Evolutionary conservation across 1,140 invertebrate species (phyloP).

Genomic region (Drosophila ercepeae): DNA sequence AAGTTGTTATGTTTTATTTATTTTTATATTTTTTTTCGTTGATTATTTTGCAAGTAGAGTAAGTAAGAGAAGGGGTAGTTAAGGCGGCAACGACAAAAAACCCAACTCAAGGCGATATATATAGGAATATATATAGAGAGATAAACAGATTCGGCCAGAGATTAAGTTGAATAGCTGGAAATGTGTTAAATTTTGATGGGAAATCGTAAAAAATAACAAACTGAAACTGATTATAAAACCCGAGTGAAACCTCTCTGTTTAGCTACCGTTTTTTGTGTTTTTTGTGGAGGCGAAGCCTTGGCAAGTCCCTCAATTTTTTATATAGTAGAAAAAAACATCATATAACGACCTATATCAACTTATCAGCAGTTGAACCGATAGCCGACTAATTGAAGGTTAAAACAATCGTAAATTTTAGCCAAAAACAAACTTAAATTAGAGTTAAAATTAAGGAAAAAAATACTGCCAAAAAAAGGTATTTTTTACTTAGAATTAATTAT

Average conservation of each 20-base stretch:
- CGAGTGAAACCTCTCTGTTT: neutral
- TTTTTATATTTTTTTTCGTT: neutral
- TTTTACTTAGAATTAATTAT: neutral
- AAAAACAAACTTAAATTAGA: neutral
- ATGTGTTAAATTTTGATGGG: constrained; percentile 18
- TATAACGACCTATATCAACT: constrained; percentile 48
- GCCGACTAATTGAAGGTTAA: constrained; percentile 22
- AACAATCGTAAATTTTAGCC: no score
- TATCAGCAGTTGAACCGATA: constrained; percentile 34
- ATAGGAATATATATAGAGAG: constrained; percentile 2
- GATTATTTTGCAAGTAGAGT: constrained; percentile 6
- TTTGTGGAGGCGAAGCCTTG: constrained; percentile 11
- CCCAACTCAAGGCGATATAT: constrained; percentile 42
- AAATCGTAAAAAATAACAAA: constrained; percentile 21
- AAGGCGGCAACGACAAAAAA: constrained; percentile 44
- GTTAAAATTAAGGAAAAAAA: no score
- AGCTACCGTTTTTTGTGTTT: constrained; percentile 17
- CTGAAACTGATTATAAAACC: constrained; percentile 19
- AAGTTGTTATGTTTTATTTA: constrained; percentile 19
- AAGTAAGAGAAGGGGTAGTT: constrained; percentile 2
- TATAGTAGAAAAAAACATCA: constrained; percentile 19
- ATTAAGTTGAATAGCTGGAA: constrained; percentile 29
- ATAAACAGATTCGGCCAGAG: constrained; percentile 21
- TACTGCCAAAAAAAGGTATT: no score
- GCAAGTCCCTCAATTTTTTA: constrained; percentile 1